Conservation (phyloP, 1,140 invertebrate genomes). For the Panonychus citri region DNA sequence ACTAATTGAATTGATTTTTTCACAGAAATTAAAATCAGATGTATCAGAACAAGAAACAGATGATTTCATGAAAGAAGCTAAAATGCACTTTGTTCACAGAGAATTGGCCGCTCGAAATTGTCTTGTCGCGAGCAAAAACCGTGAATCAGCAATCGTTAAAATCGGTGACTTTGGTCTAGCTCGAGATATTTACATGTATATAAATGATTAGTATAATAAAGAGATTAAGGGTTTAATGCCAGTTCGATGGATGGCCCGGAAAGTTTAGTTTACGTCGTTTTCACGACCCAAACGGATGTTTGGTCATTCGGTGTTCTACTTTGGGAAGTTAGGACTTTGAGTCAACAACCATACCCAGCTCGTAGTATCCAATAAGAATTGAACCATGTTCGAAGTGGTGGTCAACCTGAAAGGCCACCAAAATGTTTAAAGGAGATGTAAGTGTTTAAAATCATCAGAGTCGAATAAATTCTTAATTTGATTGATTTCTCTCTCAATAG, state of each 20-base stretch:
- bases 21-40: slow-evolving; percentile 63
- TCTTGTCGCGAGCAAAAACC: slow-evolving; percentile 48
- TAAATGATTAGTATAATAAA: slow-evolving; percentile 32
- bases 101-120: slow-evolving; percentile 86
- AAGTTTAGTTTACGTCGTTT: slow-evolving; percentile 46
- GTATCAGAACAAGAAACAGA: slow-evolving; percentile 67
- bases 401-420: background rate
- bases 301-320: slow-evolving; percentile 64
- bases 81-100: slow-evolving; percentile 79
- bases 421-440: background rate
- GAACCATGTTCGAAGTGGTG: slow-evolving; percentile 7
- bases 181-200: slow-evolving; percentile 23
- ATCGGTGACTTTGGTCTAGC: slow-evolving; percentile 98
- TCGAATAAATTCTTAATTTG: too few relatives aligned
- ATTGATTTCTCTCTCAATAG: too few relatives aligned
- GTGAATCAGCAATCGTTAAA: slow-evolving; percentile 43
- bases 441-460: background rate
- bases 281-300: slow-evolving; percentile 54
- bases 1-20: too few relatives aligned
- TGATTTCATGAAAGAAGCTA: slow-evolving; percentile 89
- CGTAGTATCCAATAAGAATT: slow-evolving; percentile 17
- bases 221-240: slow-evolving; percentile 40
- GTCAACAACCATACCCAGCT: slow-evolving; percentile 17
- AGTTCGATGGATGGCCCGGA: slow-evolving; percentile 83
- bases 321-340: slow-evolving; percentile 32